These are phyloP conservation scores for Silurus meridionalis DNA, from an alignment of 2,113 vertebrate species.

Conservation along the genomic window DNA sequence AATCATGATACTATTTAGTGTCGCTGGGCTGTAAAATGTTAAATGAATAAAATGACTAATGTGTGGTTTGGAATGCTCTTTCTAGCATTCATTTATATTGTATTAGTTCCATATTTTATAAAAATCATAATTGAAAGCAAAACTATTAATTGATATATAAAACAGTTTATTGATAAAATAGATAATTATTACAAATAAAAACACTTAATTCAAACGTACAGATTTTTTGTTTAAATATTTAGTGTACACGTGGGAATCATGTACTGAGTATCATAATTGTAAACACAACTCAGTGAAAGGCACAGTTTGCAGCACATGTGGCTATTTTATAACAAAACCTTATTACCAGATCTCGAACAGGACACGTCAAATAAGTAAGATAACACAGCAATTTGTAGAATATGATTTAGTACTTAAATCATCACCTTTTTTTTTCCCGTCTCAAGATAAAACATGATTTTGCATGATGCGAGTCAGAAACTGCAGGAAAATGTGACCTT, in stretches of 20 bases:
- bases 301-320: neutral
- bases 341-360: neutral
- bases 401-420: neutral
- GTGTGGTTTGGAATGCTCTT: neutral
- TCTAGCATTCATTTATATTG: neutral
- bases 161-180: constrained; percentile 6
- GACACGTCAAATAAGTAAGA: neutral
- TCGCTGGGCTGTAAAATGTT: neutral
- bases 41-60: neutral
- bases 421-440: neutral
- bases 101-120: no score
- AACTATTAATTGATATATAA: neutral
- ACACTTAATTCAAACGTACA: neutral
- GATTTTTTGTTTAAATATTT: neutral
- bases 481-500: constrained; percentile 26
- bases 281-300: neutral
- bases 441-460: constrained; percentile 24
- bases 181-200: neutral
- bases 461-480: neutral
- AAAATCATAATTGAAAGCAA: neutral
- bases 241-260: neutral
- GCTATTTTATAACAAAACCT: neutral
- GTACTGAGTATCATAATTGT: constrained; percentile 3
- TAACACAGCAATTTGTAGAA: neutral
- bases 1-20: neutral